Percentiles rank a stretch among this genome's conserved stretches.
Evolutionary conservation across 2,113 vertebrate species (phyloP).

Genomic region (Rutilus rutilus): DNA sequence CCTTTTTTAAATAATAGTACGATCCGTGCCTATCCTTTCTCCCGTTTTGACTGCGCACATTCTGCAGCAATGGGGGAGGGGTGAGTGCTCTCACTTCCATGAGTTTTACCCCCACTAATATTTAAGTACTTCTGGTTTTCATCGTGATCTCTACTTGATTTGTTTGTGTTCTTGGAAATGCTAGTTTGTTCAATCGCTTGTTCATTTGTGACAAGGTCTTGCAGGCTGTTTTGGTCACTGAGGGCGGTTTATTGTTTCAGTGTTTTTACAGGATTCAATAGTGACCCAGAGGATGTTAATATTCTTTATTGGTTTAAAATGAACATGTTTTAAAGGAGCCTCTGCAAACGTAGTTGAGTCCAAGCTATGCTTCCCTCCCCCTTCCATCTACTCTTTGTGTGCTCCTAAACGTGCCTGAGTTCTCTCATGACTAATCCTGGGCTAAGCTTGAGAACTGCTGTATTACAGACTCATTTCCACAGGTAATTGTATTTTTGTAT

Average conservation of each 20-base stretch:
- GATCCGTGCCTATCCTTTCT: background rate
- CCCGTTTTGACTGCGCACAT: background rate
- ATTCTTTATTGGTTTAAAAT: background rate
- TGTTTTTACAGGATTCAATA: background rate
- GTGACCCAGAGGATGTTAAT: background rate
- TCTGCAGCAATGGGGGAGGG: conserved; percentile 1
- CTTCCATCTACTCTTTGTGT: background rate
- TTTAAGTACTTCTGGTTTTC: conserved; percentile 5
- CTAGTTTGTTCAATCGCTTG: background rate
- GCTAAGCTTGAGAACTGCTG: background rate
- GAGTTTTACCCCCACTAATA: background rate
- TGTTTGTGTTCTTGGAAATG: background rate
- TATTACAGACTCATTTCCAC: background rate
- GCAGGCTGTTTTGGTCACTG: background rate
- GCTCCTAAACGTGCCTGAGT: background rate
- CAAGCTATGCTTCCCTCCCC: background rate
- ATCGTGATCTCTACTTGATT: background rate
- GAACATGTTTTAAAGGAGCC: background rate
- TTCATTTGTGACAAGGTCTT: background rate
- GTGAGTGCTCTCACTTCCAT: background rate
- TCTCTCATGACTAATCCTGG: background rate
- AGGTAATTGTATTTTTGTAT: background rate
- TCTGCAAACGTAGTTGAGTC: background rate
- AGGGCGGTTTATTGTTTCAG: background rate
- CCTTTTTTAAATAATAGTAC: background rate